Evolutionary conservation across 2,888 invertebrate species (phyloP).

Genomic region (Aphrophora alni): DNA sequence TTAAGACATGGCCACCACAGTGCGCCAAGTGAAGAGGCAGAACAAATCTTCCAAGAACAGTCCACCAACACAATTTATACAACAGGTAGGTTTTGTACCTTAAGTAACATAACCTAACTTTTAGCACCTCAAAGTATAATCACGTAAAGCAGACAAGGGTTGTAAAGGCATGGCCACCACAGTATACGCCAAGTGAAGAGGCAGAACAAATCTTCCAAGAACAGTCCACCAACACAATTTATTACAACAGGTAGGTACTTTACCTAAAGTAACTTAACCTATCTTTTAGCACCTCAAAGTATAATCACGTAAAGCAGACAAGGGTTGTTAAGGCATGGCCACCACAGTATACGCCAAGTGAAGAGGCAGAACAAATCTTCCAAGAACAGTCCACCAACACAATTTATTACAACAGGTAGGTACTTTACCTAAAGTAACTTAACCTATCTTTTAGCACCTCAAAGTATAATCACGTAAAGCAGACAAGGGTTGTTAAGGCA

Average conservation of each 20-base stretch:
- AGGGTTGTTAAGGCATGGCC: constrained; percentile 65
- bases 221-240: constrained; percentile 59
- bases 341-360: constrained; percentile 73
- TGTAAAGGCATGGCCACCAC: constrained; percentile 67
- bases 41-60: constrained; percentile 60
- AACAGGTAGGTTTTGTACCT: constrained; percentile 31
- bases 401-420: constrained; percentile 33
- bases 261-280: too few relatives aligned
- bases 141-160: not conserved
- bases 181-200: constrained; percentile 73
- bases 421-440: too few relatives aligned
- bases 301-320: not conserved
- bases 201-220: constrained; percentile 56
- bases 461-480: too few relatives aligned
- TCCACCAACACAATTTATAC: constrained; percentile 54
- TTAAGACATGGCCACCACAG: constrained; percentile 68
- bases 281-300: too few relatives aligned
- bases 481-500: constrained; percentile 55
- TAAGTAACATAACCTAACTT: too few relatives aligned
- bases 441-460: too few relatives aligned
- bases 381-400: constrained; percentile 62
- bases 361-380: constrained; percentile 58
- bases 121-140: too few relatives aligned
- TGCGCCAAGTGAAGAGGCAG: constrained; percentile 70
- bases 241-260: constrained; percentile 28